A percentile compares a stretch with the other conserved stretches of the same genome.
Evolutionary conservation across 2,113 vertebrate genomes (phyloP).

Genomic region (Capra hircus): DNA sequence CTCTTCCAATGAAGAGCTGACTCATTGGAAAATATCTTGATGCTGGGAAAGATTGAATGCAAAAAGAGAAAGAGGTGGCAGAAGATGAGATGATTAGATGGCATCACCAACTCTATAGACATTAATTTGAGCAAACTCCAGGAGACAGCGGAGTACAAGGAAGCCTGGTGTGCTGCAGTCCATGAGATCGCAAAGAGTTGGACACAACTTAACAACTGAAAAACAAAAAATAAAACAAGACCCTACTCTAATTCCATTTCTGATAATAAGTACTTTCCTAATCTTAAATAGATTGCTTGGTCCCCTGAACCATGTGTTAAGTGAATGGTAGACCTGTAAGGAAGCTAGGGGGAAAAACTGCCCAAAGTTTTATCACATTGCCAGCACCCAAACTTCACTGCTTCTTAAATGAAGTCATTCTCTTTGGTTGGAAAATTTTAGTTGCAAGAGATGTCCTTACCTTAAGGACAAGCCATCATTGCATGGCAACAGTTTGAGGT

Average conservation of each 20-base stretch:
- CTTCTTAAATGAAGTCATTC: background rate
- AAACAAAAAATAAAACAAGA: background rate
- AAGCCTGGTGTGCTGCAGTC: background rate
- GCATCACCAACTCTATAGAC: background rate
- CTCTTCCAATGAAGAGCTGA: background rate
- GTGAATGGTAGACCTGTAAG: background rate
- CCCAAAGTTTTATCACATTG: background rate
- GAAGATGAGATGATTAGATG: background rate
- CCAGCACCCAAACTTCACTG: background rate
- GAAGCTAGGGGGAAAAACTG: background rate
- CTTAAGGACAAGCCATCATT: background rate
- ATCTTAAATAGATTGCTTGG: background rate
- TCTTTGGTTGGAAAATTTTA: background rate
- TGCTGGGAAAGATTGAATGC: background rate
- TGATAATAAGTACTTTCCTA: background rate
- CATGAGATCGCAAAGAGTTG: background rate
- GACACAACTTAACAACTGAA: background rate
- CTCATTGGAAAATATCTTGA: background rate
- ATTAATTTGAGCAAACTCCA: background rate
- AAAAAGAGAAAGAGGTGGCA: background rate
- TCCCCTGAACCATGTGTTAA: background rate
- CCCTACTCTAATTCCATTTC: background rate
- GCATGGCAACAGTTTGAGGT: background rate
- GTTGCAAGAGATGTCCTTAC: background rate
- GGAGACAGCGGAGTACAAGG: background rate